phyloP scores from a whole-genome alignment of 1,140 invertebrate species.

The Holotrichia oblita region DNA sequence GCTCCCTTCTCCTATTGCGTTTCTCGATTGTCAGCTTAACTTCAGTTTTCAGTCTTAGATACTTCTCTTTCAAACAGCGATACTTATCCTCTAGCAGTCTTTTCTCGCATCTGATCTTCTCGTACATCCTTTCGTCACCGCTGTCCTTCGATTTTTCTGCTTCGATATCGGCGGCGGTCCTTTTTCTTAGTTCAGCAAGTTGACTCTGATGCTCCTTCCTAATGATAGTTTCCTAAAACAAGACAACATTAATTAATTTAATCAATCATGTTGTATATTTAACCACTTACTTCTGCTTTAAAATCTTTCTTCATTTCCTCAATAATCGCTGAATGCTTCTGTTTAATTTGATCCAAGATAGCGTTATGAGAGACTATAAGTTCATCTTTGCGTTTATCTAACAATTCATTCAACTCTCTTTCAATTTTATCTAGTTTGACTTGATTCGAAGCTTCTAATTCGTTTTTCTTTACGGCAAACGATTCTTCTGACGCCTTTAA shows the following conservation, averaged over 20 bases:
- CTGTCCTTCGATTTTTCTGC: constrained; percentile 61
- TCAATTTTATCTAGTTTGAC: constrained; percentile 61
- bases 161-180: constrained; percentile 70
- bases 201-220: constrained; percentile 72
- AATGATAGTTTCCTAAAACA: constrained; percentile 65
- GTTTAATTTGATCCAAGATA: constrained; percentile 63
- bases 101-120: constrained; percentile 77
- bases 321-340: constrained; percentile 63
- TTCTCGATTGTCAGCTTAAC: constrained; percentile 73
- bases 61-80: constrained; percentile 82
- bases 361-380: constrained; percentile 64
- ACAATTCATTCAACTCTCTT: constrained; percentile 57
- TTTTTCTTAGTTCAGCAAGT: constrained; percentile 69
- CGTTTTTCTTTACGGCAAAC: constrained; percentile 63
- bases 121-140: constrained; percentile 66
- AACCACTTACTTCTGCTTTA: constrained; percentile 65
- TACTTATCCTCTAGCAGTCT: constrained; percentile 80
- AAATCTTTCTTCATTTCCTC: constrained; percentile 70
- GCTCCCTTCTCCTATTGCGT: constrained; percentile 68
- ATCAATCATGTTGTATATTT: background rate
- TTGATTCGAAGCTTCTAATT: constrained; percentile 59
- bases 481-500: constrained; percentile 55
- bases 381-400: constrained; percentile 62
- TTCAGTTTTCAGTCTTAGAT: constrained; percentile 80
- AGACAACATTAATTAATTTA: background rate